Evolutionary conservation across 2,797 vertebrate species (phyloP), one percentile per base, ranked within the genome.

Genomic region (Rhabdomys pumilio): DNA sequence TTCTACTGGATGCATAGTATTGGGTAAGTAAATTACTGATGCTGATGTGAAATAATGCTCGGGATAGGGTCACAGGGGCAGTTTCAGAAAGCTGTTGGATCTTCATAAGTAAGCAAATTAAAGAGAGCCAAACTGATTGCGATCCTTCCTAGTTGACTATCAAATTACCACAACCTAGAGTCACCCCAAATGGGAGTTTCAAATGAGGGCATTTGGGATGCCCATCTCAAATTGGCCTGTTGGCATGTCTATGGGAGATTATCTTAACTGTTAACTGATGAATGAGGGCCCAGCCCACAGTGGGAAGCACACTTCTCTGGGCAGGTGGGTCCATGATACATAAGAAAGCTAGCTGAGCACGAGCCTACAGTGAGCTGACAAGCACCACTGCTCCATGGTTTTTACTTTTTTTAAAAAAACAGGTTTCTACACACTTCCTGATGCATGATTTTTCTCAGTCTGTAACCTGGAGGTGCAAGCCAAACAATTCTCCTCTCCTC

Each of bases 91-190:
- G 41, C 13, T 44, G 72, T 89, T 85, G 94, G 50, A 41, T 84
- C 86, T 94, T 96, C 47, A 41, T 80, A 96, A 53, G 69, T 79
- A 50, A 80, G 50, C 81, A 95, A 95, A 96, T 47, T 47, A 86
- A 12, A 65, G 63, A 91, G 72, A 90, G 53, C 14, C 86, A 67
- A 93, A 94, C 53, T 87, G 41, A 77, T 83, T 84, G 80, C 59
- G 61, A 80, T 88, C 31, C 29, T 19, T 47, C 47, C 47, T 53
- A 29, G 84, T 14, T 67, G n/a, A n/a, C 44, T 67, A n/a, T 67
- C 31, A 14, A 24, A 67, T 50, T 67, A 20, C 55, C 34, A 72
- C 50, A 72, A 4, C 22, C 22, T 55, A 87, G 13, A 55, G n/a
- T 38, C 50, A 29, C 24, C 24, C 19, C 6, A 85, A 41, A 47